Evolutionary conservation across 2,888 invertebrate species (phyloP), one percentile per base, ranked within the genome.

Genomic region (Blera fallax): DNA sequence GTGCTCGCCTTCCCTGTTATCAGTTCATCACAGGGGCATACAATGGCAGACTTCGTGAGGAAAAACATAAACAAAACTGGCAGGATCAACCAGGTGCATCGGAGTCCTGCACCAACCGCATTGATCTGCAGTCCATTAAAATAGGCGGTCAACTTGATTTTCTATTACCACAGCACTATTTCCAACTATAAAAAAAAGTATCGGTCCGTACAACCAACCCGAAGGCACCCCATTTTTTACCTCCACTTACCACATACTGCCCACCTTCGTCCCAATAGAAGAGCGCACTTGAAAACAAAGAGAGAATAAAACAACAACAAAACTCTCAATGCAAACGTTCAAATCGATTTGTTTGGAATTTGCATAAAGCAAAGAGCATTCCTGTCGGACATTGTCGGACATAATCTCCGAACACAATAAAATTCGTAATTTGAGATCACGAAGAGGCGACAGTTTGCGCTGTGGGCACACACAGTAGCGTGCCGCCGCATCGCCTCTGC

Each of bases 351-450:
- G 87, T 87, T 87, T 87, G 87, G 87, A 87, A 87, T 87, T 87
- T 87, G 85, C 87, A 87, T 87, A 87, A 87, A 87, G 82, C 87
- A 82, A 76, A 79, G 87, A 81, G 84, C 80, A 82, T 85, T 88
- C 87, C 87, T 88, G 87, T 87, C 72, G 58, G 84, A 88, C 88
- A 88, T 87, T 84, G 83, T 87, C 80, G 80, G 82, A 87, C 87
- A 88, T 87, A 87, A 88, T 88, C 81, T 81, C 73, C 84, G 78
- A 87, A 87, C 87, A 87, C 87, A 87, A 88, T 88, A 87, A 88
- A 88, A 88, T 82, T 87, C 87, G 87, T 87, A 87, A 87, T 88
- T 88, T 87, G 84, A 85, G 87, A 87, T 87, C 85, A 87, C 87
- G 87, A 77, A 65, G 69, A 87, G 87, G 81, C 85, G 85, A 85